These are phyloP conservation scores for Drosophila conformis DNA, from an alignment of 2,888 invertebrate genomes.

Conservation along the genomic window DNA sequence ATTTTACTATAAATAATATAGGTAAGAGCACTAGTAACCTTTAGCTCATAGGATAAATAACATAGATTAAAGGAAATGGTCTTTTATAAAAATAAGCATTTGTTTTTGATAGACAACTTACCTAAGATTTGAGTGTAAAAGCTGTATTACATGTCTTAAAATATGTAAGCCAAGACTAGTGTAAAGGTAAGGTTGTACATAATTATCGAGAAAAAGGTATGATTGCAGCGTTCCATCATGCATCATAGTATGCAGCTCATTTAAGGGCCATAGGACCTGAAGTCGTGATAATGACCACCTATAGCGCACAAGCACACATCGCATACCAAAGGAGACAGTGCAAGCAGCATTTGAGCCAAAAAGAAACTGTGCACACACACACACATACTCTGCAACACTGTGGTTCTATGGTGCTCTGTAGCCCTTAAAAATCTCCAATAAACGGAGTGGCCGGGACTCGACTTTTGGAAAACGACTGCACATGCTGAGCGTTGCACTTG, in stretches of 20 bases:
- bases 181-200: slow-evolving; percentile 14
- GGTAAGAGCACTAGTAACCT: neutral
- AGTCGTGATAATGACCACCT: slow-evolving; percentile 81
- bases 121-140: neutral
- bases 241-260: slow-evolving; percentile 36
- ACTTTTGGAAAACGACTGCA: slow-evolving; percentile 55
- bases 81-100: neutral
- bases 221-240: slow-evolving; percentile 52
- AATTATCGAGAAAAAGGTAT: slow-evolving; percentile 1
- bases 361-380: slow-evolving; percentile 28
- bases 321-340: slow-evolving; percentile 48
- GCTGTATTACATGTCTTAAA: neutral
- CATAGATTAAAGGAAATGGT: neutral
- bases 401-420: slow-evolving; percentile 34
- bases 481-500: slow-evolving; percentile 75
- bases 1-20: neutral
- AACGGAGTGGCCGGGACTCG: slow-evolving; percentile 36
- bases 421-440: slow-evolving; percentile 53
- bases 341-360: slow-evolving; percentile 55
- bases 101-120: neutral
- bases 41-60: neutral
- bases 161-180: neutral
- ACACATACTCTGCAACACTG: slow-evolving; percentile 16
- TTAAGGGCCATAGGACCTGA: slow-evolving; percentile 49
- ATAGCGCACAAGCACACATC: slow-evolving; percentile 73